Conservation (phyloP, 2,113 vertebrate genomes). For the Trichomycterus rosablanca region DNA sequence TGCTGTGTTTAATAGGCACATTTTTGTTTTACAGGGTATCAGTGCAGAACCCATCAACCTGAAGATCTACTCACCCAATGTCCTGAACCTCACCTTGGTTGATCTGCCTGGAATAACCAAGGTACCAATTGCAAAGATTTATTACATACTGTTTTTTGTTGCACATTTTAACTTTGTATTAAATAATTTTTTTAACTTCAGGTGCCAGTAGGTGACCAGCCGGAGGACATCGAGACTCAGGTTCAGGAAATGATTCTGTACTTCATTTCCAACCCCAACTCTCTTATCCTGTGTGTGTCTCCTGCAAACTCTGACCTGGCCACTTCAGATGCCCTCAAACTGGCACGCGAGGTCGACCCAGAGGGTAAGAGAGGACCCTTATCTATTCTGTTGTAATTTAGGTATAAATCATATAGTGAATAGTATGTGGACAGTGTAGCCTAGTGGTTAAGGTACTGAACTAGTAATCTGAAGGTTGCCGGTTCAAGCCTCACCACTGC, state of each 20-base stretch:
- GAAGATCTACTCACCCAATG: slow-evolving; percentile 93
- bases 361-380: slow-evolving; percentile 83
- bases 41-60: slow-evolving; percentile 95
- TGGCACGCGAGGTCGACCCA: slow-evolving; percentile 90
- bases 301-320: slow-evolving; percentile 99
- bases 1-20: background rate
- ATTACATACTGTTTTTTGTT: too few species aligned
- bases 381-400: too few species aligned
- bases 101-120: slow-evolving; percentile 97
- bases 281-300: slow-evolving; percentile 94
- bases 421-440: too few species aligned
- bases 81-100: slow-evolving; percentile 94
- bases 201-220: slow-evolving; percentile 96
- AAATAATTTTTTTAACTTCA: too few species aligned
- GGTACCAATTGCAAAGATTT: too few species aligned
- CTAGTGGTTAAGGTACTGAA: too few species aligned
- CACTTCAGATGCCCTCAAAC: slow-evolving; percentile 96
- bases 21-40: slow-evolving; percentile 76
- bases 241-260: slow-evolving; percentile 90
- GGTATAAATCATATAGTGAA: too few species aligned
- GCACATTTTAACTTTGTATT: slow-evolving; percentile 18
- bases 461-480: too few species aligned
- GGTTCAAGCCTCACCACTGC: too few species aligned
- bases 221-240: slow-evolving; percentile 94
- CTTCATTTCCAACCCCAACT: slow-evolving; percentile 97